Percentiles rank a stretch among this genome's conserved stretches.
Conservation (phyloP, 2,797 vertebrate genomes). For the Fundulus diaphanus region DNA sequence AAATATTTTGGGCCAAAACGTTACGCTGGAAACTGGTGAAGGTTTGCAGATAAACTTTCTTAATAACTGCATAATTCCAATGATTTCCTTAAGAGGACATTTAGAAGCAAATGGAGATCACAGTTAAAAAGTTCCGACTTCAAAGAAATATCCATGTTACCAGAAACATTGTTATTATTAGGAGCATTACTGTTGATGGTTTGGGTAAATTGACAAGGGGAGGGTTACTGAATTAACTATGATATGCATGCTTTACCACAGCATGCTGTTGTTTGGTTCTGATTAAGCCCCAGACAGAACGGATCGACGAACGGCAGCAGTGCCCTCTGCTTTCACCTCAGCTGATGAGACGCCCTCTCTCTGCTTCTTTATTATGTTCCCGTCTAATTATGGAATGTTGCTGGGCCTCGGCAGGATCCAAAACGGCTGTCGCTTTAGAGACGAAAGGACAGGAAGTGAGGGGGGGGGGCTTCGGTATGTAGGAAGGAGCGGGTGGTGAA, state of each 20-base stretch:
- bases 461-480: slow-evolving; percentile 19
- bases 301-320: slow-evolving; percentile 26
- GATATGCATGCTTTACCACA: not conserved
- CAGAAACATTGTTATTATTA: not conserved
- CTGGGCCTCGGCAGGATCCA: slow-evolving; percentile 47
- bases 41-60: not conserved
- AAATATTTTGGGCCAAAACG: not conserved
- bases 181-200: not conserved
- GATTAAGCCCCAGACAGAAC: slow-evolving; percentile 69
- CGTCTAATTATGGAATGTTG: slow-evolving; percentile 72
- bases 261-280: slow-evolving; percentile 66
- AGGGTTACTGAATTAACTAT: not conserved
- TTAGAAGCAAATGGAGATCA: not conserved
- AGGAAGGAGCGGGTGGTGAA: slow-evolving; percentile 46
- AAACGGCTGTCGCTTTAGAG: slow-evolving; percentile 47
- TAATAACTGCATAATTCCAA: not conserved
- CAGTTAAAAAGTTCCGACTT: not conserved
- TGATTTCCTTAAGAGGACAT: not conserved
- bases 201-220: not conserved
- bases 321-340: slow-evolving; percentile 15
- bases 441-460: slow-evolving; percentile 68
- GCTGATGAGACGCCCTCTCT: slow-evolving; percentile 68
- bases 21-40: not conserved
- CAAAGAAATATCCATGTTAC: not conserved
- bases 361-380: slow-evolving; percentile 77